Evolutionary conservation across 2,888 invertebrate species (phyloP).

Genomic region (Lasioglossum vierecki): DNA sequence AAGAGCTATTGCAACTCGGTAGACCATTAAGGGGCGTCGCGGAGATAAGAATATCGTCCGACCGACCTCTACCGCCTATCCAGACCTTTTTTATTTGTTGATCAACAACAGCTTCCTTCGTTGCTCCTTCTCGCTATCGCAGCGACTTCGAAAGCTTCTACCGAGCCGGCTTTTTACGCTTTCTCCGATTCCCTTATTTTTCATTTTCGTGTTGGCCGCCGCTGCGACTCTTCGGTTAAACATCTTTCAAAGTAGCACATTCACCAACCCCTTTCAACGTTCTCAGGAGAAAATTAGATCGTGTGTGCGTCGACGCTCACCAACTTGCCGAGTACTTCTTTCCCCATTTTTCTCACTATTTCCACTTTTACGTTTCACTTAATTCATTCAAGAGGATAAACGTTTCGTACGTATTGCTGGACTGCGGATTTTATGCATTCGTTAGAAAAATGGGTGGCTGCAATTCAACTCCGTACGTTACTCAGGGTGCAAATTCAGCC

Average conservation of each 20-base stretch:
- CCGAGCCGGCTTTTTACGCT: conserved; percentile 11
- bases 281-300: neutral
- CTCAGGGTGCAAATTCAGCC: too few species aligned
- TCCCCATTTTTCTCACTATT: neutral
- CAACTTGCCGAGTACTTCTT: too few species aligned
- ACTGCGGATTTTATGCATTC: too few species aligned
- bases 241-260: neutral
- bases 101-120: conserved; percentile 20
- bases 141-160: conserved; percentile 1
- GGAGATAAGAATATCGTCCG: conserved; percentile 13
- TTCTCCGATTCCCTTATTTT: neutral
- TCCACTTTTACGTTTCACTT: neutral
- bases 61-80: neutral
- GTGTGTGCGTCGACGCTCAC: neutral
- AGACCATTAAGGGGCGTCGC: neutral
- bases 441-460: too few species aligned
- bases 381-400: neutral
- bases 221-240: conserved; percentile 7
- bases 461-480: too few species aligned
- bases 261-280: neutral
- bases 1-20: conserved; percentile 2
- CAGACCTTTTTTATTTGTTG: conserved; percentile 25
- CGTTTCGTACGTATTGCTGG: too few species aligned
- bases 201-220: neutral
- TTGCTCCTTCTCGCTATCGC: neutral